These are phyloP conservation scores for Leuciscus idus DNA, from an alignment of 2,113 vertebrate genomes.

Conservation along the genomic window DNA sequence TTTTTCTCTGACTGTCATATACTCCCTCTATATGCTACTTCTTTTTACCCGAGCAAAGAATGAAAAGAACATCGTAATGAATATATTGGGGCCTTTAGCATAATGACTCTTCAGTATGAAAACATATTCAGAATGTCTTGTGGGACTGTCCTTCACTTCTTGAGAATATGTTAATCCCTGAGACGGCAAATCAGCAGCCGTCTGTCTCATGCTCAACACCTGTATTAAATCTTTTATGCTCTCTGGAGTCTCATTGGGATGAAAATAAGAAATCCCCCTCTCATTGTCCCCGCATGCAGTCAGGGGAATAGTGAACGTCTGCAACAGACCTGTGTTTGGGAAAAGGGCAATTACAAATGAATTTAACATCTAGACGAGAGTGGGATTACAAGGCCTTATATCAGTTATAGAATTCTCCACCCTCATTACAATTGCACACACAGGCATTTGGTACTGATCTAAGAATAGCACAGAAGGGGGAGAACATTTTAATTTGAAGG, in stretches of 20 bases:
- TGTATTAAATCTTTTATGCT: conserved; percentile 65
- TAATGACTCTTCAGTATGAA: conserved; percentile 10
- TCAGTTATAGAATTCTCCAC: conserved; percentile 62
- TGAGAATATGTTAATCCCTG: conserved; percentile 43
- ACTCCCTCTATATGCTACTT: too few species aligned
- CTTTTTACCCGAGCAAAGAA: too few species aligned
- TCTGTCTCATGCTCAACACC: conserved; percentile 57
- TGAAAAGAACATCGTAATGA: too few species aligned
- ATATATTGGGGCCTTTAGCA: background rate
- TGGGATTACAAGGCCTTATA: conserved; percentile 73
- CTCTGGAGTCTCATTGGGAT: conserved; percentile 61
- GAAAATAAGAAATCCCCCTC: conserved; percentile 66
- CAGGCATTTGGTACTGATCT: conserved; percentile 63
- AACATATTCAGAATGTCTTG: conserved; percentile 43
- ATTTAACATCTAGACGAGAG: conserved; percentile 71
- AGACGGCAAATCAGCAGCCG: conserved; percentile 30
- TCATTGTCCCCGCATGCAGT: conserved; percentile 67
- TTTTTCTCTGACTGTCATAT: too few species aligned
- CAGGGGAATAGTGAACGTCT: conserved; percentile 62
- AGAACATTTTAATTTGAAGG: conserved; percentile 72
- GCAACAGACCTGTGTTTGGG: conserved; percentile 66
- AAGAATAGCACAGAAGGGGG: conserved; percentile 60
- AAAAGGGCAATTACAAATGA: conserved; percentile 74
- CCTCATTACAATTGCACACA: conserved; percentile 63
- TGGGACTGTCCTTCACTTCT: conserved; percentile 24